Evolutionary conservation across 2,797 vertebrate species (phyloP).

Genomic region (Mormyrops attenuatus): DNA sequence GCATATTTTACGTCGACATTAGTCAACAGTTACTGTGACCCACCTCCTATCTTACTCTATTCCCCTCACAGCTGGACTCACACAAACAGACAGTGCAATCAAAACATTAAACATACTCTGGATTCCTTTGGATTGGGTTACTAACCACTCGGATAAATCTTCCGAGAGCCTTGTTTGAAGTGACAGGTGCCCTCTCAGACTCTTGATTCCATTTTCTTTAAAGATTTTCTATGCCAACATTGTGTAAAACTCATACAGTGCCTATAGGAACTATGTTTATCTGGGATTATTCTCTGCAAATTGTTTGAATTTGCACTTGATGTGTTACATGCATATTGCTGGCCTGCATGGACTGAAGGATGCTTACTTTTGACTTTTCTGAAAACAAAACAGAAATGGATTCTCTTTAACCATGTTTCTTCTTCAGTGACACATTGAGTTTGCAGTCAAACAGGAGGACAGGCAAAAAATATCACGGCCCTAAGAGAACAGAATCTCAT

Average conservation of each 20-base stretch:
- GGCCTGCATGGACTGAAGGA: neutral
- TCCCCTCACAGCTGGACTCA: neutral
- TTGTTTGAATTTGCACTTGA: neutral
- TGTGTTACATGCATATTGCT: neutral
- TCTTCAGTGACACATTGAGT: neutral
- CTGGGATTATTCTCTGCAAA: neutral
- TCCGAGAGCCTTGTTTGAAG: neutral
- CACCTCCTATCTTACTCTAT: neutral
- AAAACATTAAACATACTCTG: neutral
- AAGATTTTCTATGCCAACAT: neutral
- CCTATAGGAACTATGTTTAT: neutral
- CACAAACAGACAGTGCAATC: neutral
- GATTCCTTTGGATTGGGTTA: neutral
- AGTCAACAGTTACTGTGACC: neutral
- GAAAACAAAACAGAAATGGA: neutral
- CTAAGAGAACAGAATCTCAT: neutral
- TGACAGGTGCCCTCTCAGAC: neutral
- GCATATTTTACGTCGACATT: neutral
- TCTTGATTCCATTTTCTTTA: neutral
- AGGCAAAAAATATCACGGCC: neutral
- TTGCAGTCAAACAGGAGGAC: neutral
- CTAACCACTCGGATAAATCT: neutral
- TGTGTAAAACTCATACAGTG: neutral
- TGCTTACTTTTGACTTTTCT: neutral
- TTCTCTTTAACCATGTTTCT: neutral